Base-by-base conservation (phyloP, 2,888 invertebrate species). In the Luperina nickerlii region DNA sequence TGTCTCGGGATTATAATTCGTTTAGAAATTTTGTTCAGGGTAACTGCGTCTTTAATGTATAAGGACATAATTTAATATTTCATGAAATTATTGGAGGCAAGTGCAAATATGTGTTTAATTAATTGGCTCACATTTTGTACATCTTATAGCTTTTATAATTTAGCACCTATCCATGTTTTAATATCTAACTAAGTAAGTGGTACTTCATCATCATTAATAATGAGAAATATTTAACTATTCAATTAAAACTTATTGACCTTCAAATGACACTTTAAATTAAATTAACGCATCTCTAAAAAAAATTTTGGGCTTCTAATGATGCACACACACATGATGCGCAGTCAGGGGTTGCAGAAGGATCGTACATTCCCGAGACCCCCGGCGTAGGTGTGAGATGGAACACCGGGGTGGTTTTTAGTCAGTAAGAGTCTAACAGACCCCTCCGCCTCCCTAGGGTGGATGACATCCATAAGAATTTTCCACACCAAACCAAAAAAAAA, bases 1-100 rank as follows among this genome's bases (percentile, higher is more conserved):
- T 32, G 32, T 32, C 32, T 70, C 81, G 72, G 78, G 80, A 86
- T 66, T 48, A 77, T 73, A 82, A 86, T 84, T 78, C 71, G 70
- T 68, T 77, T 66, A 86, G 70, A 86, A 65, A 82, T 73, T 81
- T 71, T 72, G 54, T 60, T 66, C 60, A 57, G 32, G 65, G 60
- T 67, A 42, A 76, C 74, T 75, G 32, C 60, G 63, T 69, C 27
- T 81, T 48, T n/a, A 65, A 62, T 85, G 51, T 45, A 6, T 54
- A 60, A 54, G 42, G 66, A 73, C 63, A 73, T 84, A 73, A 79
- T 85, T 69, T 66, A 78, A 84, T 82, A 83, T 60, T 18, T 78
- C 18, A 32, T 78, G 66, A 51, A 84, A 70, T 70, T 6, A 66
- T 83, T 76, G 3, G 38, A 68, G 45, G 45, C n/a, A 83, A 63